Conservation (phyloP, 2,113 vertebrate species). For the Nerophis ophidion region DNA sequence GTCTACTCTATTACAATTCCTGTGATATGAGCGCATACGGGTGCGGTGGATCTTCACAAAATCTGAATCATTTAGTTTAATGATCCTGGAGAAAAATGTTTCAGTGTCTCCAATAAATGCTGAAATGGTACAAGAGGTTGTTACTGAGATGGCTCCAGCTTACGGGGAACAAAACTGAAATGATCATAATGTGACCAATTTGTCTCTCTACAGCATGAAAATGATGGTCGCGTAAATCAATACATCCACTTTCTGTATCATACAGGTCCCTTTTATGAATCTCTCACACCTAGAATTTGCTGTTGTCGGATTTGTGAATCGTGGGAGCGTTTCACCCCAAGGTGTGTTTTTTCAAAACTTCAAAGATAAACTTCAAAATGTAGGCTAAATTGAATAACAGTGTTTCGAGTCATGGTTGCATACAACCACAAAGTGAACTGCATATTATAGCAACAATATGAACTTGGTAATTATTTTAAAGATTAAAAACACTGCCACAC, state of each 20-base stretch:
- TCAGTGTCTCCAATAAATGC: slow-evolving; percentile 29
- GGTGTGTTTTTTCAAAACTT: no score
- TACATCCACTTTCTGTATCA: slow-evolving; percentile 6
- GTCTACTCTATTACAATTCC: background rate
- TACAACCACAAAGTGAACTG: no score
- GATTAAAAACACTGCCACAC: no score
- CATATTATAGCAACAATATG: no score
- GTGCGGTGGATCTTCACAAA: slow-evolving; percentile 23
- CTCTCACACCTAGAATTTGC: background rate
- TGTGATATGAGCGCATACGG: background rate
- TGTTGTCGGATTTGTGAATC: no score
- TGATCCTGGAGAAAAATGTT: slow-evolving; percentile 24
- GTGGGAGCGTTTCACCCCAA: no score
- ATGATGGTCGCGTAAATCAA: slow-evolving; percentile 17
- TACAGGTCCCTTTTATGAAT: slow-evolving; percentile 10
- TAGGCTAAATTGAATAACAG: no score
- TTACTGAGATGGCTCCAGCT: slow-evolving; percentile 26
- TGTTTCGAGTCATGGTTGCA: no score
- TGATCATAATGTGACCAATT: slow-evolving; percentile 34
- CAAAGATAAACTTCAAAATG: no score
- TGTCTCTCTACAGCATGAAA: slow-evolving; percentile 19
- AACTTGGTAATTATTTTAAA: no score
- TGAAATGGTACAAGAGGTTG: slow-evolving; percentile 29
- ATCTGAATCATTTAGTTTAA: slow-evolving; percentile 44
- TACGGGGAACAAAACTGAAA: slow-evolving; percentile 31